Percentiles rank a stretch among this genome's conserved stretches.
Conservation (phyloP, 2,888 invertebrate genomes). For the Elysia crispata region DNA sequence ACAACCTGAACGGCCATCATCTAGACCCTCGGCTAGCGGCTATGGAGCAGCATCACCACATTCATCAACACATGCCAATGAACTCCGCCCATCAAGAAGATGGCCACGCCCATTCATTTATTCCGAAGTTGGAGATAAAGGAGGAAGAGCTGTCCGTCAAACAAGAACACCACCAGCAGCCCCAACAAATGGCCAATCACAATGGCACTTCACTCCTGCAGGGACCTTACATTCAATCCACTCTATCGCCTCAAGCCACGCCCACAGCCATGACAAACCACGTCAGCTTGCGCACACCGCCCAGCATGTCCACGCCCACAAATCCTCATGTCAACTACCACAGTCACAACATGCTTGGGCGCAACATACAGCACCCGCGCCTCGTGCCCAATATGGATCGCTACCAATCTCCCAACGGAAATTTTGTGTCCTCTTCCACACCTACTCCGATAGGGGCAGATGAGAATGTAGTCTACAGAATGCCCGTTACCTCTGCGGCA, state of each 20-base stretch:
- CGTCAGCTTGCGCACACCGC: constrained; percentile 9
- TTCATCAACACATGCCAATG: constrained; percentile 47
- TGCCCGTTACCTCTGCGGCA: not conserved
- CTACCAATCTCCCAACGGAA: constrained; percentile 24
- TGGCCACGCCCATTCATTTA: constrained; percentile 38
- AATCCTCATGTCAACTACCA: too few relatives aligned
- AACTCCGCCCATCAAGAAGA: constrained; percentile 44
- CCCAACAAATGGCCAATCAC: not conserved
- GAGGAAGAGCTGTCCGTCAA: constrained; percentile 21
- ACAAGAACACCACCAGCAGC: constrained; percentile 12
- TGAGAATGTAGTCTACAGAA: constrained; percentile 23
- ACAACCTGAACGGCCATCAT: constrained; percentile 53
- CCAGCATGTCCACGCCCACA: constrained; percentile 17
- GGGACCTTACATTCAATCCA: too few relatives aligned
- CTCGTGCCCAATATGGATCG: constrained; percentile 16
- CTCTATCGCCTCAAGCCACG: not conserved
- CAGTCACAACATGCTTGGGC: constrained; percentile 14
- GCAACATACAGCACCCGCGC: constrained; percentile 5
- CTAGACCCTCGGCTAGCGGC: constrained; percentile 32
- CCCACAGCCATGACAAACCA: constrained; percentile 25
- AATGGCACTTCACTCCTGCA: not conserved
- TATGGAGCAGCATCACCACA: constrained; percentile 51
- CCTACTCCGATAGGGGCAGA: not conserved
- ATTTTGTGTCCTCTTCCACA: not conserved
- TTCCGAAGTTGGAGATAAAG: constrained; percentile 38